Evolutionary conservation across 2,113 vertebrate species (phyloP), one percentile per base, ranked within the genome.

Genomic region (Mesoclemmys tuberculata): DNA sequence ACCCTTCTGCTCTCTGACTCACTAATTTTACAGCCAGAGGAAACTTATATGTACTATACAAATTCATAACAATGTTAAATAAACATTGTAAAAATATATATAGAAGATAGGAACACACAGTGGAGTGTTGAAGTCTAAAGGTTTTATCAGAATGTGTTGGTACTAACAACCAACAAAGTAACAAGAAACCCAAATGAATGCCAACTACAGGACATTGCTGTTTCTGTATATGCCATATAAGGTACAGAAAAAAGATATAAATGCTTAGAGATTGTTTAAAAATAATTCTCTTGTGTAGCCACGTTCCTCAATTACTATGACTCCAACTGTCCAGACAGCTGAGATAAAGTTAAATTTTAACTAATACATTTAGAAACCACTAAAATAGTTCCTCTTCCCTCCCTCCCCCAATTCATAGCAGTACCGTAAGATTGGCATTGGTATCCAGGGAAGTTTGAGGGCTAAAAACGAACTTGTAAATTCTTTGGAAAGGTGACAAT

Each of bases 241-340:
- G 12, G 26, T 85, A 38, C 5, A 55, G 0, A 88, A 71, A 0
- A 0, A 13, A 1, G 4, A 0, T 0, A 54, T 1, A 11, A 35
- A 54, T 77, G 2, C 51, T 92, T 56, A 81, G 8, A 31, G 22
- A 82, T 90, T 84, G 3, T 84, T 82, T 86, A 71, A 81, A 84
- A 91, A 77, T 29, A 6, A 2, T 46, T 91, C 7, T 44, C 5
- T 89, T 80, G 5, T 2, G 77, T 58, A 89, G 35, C 1, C 52
- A 48, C 0, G 0, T 83, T 91, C 2, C 56, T 87, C n/a, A 80
- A 2, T 94, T 80, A 49, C 18, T 22, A 35, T 48, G 26, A 92
- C 61, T 77, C 4, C 38, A 55, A 38, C 26, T 56, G 27, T 56
- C 26, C 52, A 82, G 26, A 94, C 79, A 0, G 26, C 4, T 6